phyloP scores from a whole-genome alignment of 1,140 invertebrate genomes.

The Formica selysi region DNA sequence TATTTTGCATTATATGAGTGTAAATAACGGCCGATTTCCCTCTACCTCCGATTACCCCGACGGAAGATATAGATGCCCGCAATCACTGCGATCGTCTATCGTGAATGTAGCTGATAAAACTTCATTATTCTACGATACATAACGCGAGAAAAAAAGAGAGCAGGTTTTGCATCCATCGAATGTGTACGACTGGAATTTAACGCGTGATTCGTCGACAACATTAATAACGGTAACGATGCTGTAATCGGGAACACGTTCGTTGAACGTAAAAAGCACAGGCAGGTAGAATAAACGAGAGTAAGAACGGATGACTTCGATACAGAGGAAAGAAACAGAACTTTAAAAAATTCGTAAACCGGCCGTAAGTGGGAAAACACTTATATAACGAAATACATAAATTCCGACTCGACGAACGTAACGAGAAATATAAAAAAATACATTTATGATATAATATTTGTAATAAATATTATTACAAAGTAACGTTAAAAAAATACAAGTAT shows the following conservation, averaged over 20 bases:
- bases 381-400: not conserved
- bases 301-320: slow-evolving; percentile 45
- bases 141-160: slow-evolving; percentile 35
- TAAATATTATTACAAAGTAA: too few relatives aligned
- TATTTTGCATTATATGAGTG: slow-evolving; percentile 45
- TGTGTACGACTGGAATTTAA: slow-evolving; percentile 64
- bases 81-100: slow-evolving; percentile 47
- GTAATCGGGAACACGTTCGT: slow-evolving; percentile 67
- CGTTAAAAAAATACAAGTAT: not conserved
- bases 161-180: slow-evolving; percentile 62
- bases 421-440: not conserved
- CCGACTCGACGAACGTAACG: not conserved
- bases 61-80: slow-evolving; percentile 34
- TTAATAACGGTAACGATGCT: slow-evolving; percentile 72
- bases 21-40: slow-evolving; percentile 32
- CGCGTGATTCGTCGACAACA: slow-evolving; percentile 63
- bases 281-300: slow-evolving; percentile 27
- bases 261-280: slow-evolving; percentile 48
- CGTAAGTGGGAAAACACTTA: slow-evolving; percentile 37
- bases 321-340: not conserved
- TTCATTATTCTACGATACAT: slow-evolving; percentile 65
- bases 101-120: slow-evolving; percentile 66
- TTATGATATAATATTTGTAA: not conserved
- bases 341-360: slow-evolving; percentile 10
- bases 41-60: slow-evolving; percentile 35